Conservation (phyloP, 2,888 invertebrate genomes). For the Hololepta plana region DNA sequence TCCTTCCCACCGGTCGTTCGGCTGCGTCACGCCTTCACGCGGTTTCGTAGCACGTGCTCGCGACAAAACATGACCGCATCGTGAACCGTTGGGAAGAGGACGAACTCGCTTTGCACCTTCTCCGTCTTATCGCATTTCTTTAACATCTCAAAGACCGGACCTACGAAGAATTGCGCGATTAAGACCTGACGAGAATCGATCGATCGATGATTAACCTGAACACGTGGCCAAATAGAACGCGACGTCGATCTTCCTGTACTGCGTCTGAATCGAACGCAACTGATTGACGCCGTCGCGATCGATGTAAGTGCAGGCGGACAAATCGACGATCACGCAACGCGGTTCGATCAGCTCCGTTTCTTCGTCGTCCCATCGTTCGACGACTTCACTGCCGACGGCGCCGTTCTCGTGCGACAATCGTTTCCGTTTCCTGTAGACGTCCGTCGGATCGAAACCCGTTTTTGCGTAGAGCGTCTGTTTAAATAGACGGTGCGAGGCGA, state of each 20-base stretch:
- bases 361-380: slow-evolving; percentile 11
- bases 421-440: slow-evolving; percentile 22
- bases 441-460: slow-evolving; percentile 29
- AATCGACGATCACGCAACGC: slow-evolving; percentile 46
- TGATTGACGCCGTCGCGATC: slow-evolving; percentile 51
- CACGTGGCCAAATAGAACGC: slow-evolving; percentile 41
- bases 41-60: no score
- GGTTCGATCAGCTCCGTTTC: no score
- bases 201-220: no score
- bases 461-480: slow-evolving; percentile 32
- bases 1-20: no score
- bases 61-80: slow-evolving; percentile 49
- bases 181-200: not conserved
- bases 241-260: slow-evolving; percentile 35
- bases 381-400: not conserved
- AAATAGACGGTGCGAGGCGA: slow-evolving; percentile 48
- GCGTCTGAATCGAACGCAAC: slow-evolving; percentile 35
- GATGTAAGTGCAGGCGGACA: slow-evolving; percentile 48
- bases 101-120: slow-evolving; percentile 32
- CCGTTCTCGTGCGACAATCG: slow-evolving; percentile 15
- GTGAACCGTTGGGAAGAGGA: slow-evolving; percentile 50
- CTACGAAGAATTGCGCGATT: slow-evolving; percentile 23
- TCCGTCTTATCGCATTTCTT: slow-evolving; percentile 38
- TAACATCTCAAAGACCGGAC: slow-evolving; percentile 45
- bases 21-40: no score